Base-by-base conservation (phyloP, 1,140 invertebrate species). In the Pantala flavescens region DNA sequence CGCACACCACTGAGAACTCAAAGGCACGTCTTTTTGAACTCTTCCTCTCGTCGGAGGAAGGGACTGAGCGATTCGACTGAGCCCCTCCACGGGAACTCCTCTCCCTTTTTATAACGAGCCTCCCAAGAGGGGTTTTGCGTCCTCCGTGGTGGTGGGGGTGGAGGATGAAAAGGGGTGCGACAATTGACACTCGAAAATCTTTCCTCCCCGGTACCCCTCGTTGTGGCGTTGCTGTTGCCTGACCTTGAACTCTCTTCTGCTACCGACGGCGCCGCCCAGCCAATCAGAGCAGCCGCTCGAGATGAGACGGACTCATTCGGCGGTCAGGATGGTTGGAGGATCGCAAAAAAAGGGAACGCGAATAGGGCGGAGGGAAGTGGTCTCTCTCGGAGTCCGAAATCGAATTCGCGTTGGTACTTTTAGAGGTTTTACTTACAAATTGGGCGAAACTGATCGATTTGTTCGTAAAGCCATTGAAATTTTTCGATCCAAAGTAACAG, bases 161-260 rank as follows among this genome's bases (percentile, higher is more conserved):
- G 49, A 21, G 49, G 49, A 21, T 7, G 49, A 5, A 21, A 3
- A 63, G 3, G 49, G 49, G 49, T 63, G 49, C 49, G 49, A 63
- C 49, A 63, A 63, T 63, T 63, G 49, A 63, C 49, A 63, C 49
- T 63, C 49, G 49, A 63, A 63, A 63, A 63, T 63, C 49, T 21
- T 21, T 63, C 12, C n/a, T 12, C 5, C 49, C 49, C 49, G 14
- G 14, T 63, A 63, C 49, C 49, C 14, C n/a, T 21, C n/a, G 49
- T 63, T 3, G 49, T 63, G 49, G 16, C 49, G 49, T 63, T 63
- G 49, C 49, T 63, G 49, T 12, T 63, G 14, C 12, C 49, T 21
- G 49, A 63, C 49, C 49, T 63, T 63, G 49, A 63, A 63, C 49
- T 21, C 49, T 63, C 12, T 7, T 3, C 49, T 63, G 49, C 49